Base-by-base conservation (phyloP, 2,797 vertebrate genomes). In the Alectoris magna region DNA sequence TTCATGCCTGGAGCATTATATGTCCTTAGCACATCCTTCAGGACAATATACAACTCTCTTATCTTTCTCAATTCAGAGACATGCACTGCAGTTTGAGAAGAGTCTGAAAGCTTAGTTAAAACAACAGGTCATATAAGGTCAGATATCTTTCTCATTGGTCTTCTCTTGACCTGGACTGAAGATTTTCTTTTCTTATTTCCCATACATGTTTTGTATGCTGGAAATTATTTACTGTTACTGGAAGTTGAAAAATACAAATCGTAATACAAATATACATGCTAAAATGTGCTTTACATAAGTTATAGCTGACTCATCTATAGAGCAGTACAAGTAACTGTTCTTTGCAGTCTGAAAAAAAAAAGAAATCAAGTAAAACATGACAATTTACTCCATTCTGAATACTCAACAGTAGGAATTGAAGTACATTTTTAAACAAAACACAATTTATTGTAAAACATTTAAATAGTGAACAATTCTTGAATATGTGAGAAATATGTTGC, bases 21-120 rank as follows among this genome's bases (percentile, higher is more conserved):
- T 84, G 93, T 93, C 95, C 94, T 94, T 26, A 86, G 88, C 91
- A 60, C 94, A 90, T 53, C 91, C 76, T 81, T 73, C 76, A 88
- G 88, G 77, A 83, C 92, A 87, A 6, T 11, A 17, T 44, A 72
- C 67, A 12, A 5, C 87, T 92, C 90, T 73, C 67, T 94, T 60
- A 81, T 90, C 79, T 81, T 69, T 59, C 48, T 73, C 1, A 9
- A 11, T 88, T 87, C 87, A 51, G 66, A 51, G 62, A 44, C 53
- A 29, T 55, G 82, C 84, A 26, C 21, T 19, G 70, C 64, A 39
- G 14, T n/a, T 21, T 46, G 74, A 90, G 81, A 80, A 78, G 39
- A 73, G 55, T 17, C 67, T 87, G 90, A 56, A 85, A 91, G 51
- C 36, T 74, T 78, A 44, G 87, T 76, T 55, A 62, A 88, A 66